Percentiles rank a stretch among this genome's conserved stretches.
Conservation (phyloP, 2,888 invertebrate species). For the Drosophila birchii region DNA sequence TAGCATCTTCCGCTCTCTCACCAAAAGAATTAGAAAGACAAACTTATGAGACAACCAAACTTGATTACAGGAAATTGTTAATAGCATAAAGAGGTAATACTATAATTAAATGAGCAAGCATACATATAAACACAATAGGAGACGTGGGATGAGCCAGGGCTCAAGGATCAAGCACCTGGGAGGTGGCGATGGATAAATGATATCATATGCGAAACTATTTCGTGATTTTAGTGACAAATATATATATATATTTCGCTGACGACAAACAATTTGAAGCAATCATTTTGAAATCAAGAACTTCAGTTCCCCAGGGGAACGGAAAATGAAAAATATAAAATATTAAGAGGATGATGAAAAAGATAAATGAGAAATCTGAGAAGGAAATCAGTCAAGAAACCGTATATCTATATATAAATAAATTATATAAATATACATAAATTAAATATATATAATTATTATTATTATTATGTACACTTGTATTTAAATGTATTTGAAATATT, state of each 20-base stretch:
- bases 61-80: constrained; percentile 82
- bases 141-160: constrained; percentile 31
- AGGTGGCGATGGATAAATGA: constrained; percentile 46
- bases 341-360: constrained; percentile 28
- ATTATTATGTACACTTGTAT: constrained; percentile 78
- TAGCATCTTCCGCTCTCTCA: constrained; percentile 38
- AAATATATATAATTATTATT: constrained; percentile 73
- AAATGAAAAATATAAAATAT: constrained; percentile 34
- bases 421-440: constrained; percentile 72
- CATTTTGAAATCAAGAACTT: constrained; percentile 79
- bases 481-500: constrained; percentile 82
- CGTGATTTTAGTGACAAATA: constrained; percentile 83
- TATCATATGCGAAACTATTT: constrained; percentile 81
- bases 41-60: constrained; percentile 78
- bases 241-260: constrained; percentile 83
- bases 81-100: constrained; percentile 58
- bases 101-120: constrained; percentile 34
- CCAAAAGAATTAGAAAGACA: constrained; percentile 33
- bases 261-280: constrained; percentile 83
- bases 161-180: constrained; percentile 55
- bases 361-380: constrained; percentile 15
- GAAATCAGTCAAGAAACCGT: constrained; percentile 46
- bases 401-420: constrained; percentile 71
- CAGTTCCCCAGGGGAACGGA: constrained; percentile 45
- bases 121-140: constrained; percentile 38